Evolutionary conservation across 2,888 invertebrate species (phyloP).

Genomic region (Dichetophora obliterata): DNA sequence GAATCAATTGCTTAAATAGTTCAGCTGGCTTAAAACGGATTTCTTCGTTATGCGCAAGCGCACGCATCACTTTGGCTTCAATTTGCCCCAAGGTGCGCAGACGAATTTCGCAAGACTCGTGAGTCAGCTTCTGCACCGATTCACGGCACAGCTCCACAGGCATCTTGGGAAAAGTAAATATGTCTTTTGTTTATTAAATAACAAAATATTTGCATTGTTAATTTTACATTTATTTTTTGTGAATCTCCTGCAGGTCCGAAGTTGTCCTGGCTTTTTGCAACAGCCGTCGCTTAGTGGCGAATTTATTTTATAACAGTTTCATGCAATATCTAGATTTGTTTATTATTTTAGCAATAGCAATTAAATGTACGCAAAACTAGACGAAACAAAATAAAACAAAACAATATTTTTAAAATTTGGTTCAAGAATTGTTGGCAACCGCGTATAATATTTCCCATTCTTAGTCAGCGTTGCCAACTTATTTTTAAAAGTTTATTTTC

Average conservation of each 20-base stretch:
- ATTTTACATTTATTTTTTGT: not conserved
- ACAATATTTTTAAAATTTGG: not conserved
- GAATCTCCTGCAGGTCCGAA: not conserved
- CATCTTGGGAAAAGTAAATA: not conserved
- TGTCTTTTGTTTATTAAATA: not conserved
- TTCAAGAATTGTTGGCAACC: not conserved
- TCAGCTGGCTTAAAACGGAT: conserved; percentile 60
- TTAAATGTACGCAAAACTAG: no score
- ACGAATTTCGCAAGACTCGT: conserved; percentile 64
- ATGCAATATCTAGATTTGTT: not conserved
- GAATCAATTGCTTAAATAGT: conserved; percentile 65
- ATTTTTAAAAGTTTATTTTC: no score
- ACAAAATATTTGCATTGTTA: not conserved
- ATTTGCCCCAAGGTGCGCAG: conserved; percentile 63
- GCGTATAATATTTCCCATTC: not conserved
- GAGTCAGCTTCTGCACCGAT: conserved; percentile 60
- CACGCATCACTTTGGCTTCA: conserved; percentile 59
- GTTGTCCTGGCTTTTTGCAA: no score
- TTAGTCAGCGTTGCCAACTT: no score
- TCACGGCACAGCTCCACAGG: conserved; percentile 52
- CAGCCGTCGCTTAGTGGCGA: no score
- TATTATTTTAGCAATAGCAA: no score
- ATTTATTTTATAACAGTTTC: no score
- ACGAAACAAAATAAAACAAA: not conserved
- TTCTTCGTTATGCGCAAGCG: conserved; percentile 56